A percentile compares a stretch with the other conserved stretches of the same genome.
Conservation (phyloP, 30 jellyfish, hydroid and myxozoan genomes). For the Aurelia sp. region DNA sequence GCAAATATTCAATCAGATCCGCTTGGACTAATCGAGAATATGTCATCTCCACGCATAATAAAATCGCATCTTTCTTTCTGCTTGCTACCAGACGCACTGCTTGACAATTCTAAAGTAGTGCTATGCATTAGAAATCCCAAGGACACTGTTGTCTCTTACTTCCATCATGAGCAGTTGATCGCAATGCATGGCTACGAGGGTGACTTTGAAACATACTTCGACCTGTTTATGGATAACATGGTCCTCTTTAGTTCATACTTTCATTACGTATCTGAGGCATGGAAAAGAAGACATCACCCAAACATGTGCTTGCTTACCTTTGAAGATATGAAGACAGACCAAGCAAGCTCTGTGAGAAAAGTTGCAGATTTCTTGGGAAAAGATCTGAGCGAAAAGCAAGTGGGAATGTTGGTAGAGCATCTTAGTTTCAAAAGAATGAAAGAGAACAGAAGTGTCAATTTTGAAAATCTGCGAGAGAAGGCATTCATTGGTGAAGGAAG, state of each 20-base stretch:
- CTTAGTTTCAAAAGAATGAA: conserved; percentile 43
- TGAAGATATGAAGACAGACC: conserved; percentile 54
- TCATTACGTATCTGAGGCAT: conserved; percentile 20
- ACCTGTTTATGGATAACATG: conserved; percentile 21
- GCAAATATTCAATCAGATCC: no score
- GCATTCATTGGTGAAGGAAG: conserved; percentile 37
- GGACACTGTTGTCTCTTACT: conserved; percentile 45
- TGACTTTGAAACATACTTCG: conserved; percentile 10
- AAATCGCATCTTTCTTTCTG: conserved; percentile 41
- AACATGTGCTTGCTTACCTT: conserved; percentile 22
- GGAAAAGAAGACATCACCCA: conserved; percentile 52
- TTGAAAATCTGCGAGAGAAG: conserved; percentile 10
- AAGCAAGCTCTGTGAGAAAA: conserved; percentile 3
- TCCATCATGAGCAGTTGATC: conserved; percentile 34
- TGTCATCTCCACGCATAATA: conserved; percentile 40
- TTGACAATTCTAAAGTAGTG: conserved; percentile 42
- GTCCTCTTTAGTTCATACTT: conserved; percentile 23
- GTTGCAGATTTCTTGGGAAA: conserved; percentile 45
- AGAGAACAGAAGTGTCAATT: conserved; percentile 10
- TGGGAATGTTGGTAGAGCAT: conserved; percentile 10
- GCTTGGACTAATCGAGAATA: not conserved
- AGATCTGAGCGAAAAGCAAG: conserved; percentile 34
- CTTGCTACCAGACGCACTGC: conserved; percentile 46
- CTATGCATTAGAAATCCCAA: conserved; percentile 58
- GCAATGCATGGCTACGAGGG: conserved; percentile 17